Evolutionary conservation across 2,797 vertebrate genomes (phyloP).

Genomic region (Perodicticus potto): DNA sequence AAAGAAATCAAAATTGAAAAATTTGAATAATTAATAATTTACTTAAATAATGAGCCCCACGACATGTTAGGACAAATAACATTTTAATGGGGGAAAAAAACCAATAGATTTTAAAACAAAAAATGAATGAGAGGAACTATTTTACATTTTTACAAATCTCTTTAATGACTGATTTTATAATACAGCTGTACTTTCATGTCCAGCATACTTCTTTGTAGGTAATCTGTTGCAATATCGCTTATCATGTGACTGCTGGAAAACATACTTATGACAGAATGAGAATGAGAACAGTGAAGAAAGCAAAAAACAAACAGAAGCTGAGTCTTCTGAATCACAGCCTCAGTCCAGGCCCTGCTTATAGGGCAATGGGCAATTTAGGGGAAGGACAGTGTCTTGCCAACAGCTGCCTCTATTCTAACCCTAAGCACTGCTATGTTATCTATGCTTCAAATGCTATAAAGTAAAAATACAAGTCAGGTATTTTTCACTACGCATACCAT

Average conservation of each 20-base stretch:
- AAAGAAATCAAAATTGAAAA: slow-evolving; percentile 45
- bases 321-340: not conserved
- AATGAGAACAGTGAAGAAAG: not conserved
- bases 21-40: slow-evolving; percentile 34
- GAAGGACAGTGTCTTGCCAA: not conserved
- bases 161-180: slow-evolving; percentile 33
- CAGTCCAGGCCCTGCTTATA: not conserved
- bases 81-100: not conserved
- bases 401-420: not conserved
- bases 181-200: slow-evolving; percentile 5
- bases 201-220: not conserved
- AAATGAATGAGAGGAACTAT: slow-evolving; percentile 6
- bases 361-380: not conserved
- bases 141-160: slow-evolving; percentile 25
- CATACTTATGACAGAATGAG: not conserved
- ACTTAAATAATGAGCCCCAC: not conserved
- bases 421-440: not conserved
- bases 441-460: not conserved
- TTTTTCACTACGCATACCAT: not conserved
- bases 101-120: slow-evolving; percentile 38
- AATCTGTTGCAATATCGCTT: not conserved
- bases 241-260: not conserved
- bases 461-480: slow-evolving; percentile 8
- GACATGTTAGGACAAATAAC: slow-evolving; percentile 9
- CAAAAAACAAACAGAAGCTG: not conserved